A percentile compares a stretch with the other conserved stretches of the same genome.
phyloP scores from a whole-genome alignment of 1,140 invertebrate genomes.

The Lamellibrachia luymesi region DNA sequence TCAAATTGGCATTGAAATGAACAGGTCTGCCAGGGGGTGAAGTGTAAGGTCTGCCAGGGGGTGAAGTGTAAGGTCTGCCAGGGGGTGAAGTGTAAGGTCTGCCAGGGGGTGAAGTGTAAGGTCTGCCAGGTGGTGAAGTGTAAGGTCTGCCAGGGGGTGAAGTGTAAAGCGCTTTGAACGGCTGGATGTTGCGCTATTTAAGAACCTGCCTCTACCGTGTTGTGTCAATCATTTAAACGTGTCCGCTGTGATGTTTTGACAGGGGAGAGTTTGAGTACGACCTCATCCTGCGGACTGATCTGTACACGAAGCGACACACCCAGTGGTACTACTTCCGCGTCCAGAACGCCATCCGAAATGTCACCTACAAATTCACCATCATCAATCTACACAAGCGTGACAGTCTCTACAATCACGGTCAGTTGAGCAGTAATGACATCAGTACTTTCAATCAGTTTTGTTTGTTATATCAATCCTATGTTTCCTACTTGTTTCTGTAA shows the following conservation, averaged over 20 bases:
- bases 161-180: too few species aligned
- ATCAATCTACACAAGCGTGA: slow-evolving; percentile 60
- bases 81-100: too few species aligned
- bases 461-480: not conserved
- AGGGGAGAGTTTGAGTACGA: slow-evolving; percentile 58
- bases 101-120: too few species aligned
- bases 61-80: too few species aligned
- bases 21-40: too few species aligned
- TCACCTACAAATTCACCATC: slow-evolving; percentile 54
- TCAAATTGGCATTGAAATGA: too few species aligned
- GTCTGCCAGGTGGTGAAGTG: too few species aligned
- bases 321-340: slow-evolving; percentile 58
- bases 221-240: not conserved
- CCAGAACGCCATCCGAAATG: slow-evolving; percentile 46
- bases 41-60: too few species aligned
- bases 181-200: too few species aligned
- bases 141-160: too few species aligned
- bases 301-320: slow-evolving; percentile 56
- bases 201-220: too few species aligned
- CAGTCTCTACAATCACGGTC: slow-evolving; percentile 81
- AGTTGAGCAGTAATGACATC: slow-evolving; percentile 14
- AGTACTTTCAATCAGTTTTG: not conserved
- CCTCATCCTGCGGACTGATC: slow-evolving; percentile 53
- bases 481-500: too few species aligned
- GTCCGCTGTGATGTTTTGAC: slow-evolving; percentile 6